phyloP scores from a whole-genome alignment of 2,797 vertebrate genomes.

The Denticeps clupeoides region DNA sequence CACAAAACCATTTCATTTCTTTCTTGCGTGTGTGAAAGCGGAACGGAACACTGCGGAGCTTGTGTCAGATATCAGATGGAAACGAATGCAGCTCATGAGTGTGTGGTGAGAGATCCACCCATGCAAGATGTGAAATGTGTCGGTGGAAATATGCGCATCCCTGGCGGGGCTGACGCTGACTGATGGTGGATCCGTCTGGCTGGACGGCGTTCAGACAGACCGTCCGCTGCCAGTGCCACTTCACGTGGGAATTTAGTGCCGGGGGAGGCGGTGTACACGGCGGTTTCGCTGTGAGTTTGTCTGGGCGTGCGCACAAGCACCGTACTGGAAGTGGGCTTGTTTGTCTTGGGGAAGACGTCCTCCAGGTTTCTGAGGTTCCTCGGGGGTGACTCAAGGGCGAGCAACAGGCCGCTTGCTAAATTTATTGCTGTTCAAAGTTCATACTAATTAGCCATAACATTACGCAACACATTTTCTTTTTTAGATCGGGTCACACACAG shows the following conservation, averaged over 20 bases:
- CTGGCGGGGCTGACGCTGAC: constrained; percentile 20
- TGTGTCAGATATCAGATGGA: constrained; percentile 42
- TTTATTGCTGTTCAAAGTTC: too few species aligned
- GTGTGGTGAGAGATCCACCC: constrained; percentile 33
- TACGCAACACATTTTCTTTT: too few species aligned
- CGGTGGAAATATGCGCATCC: background rate
- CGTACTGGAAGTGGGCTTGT: background rate
- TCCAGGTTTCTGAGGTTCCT: background rate
- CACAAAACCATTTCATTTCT: too few species aligned
- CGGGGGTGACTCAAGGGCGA: background rate
- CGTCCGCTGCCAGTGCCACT: background rate
- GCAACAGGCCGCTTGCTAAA: too few species aligned
- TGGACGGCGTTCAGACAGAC: constrained; percentile 22
- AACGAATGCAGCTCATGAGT: constrained; percentile 7
- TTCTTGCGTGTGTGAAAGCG: constrained; percentile 43
- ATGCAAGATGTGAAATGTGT: constrained; percentile 52
- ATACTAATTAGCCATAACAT: too few species aligned
- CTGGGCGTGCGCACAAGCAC: background rate
- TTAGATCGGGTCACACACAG: too few species aligned
- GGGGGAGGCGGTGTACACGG: background rate
- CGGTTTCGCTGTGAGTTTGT: background rate
- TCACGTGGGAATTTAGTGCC: constrained; percentile 3
- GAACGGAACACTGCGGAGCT: constrained; percentile 30
- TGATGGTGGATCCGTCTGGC: constrained; percentile 5
- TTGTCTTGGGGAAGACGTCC: background rate